Evolutionary conservation across 2,888 invertebrate species (phyloP), one percentile per base, ranked within the genome.

Genomic region (Andrena flavipes): DNA sequence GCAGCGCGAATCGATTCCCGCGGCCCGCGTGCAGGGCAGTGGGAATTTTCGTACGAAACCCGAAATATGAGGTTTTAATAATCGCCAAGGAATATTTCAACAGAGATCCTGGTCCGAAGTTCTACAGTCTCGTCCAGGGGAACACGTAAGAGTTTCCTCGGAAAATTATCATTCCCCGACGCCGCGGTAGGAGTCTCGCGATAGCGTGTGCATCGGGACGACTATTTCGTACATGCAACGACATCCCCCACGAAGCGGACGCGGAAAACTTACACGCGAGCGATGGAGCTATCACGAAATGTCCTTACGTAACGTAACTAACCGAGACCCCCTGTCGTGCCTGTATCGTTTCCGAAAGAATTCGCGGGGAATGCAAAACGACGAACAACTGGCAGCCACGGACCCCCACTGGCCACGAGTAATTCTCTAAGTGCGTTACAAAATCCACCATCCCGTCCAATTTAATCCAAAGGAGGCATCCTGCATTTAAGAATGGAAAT

Each of bases 351-450:
- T 63, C 51, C 68, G 29, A 63, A 80, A 68, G 80, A 80, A 80
- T 80, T 80, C 54, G n/a, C 16, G n/a, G 5, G 49, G 73, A 80
- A 80, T 73, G 73, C 80, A 51, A 85, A 84, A 80, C 67, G 73
- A 75, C 70, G 74, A 65, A 74, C 59, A 26, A 62, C 67, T 71
- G 20, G 71, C 42, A 42, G 42, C 16, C 42, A 16, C 42, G 42
- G 42, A 42, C 42, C 42, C 42, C 42, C 42, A 4, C 42, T 13
- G 42, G 16, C 16, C 42, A 42, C 42, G 42, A 42, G 23, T 67
- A 84, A 84, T 84, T 75, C 80, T 62, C 71, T 56, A 64, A 56
- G 23, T 56, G 56, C 56, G 23, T 23, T 56, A 56, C 10, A 26
- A 42, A 42, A 42, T 42, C 42, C 42, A 16, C 42, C 13, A 16